phyloP scores from a whole-genome alignment of 2,113 vertebrate genomes.

The Melanotaenia duboulayi region DNA sequence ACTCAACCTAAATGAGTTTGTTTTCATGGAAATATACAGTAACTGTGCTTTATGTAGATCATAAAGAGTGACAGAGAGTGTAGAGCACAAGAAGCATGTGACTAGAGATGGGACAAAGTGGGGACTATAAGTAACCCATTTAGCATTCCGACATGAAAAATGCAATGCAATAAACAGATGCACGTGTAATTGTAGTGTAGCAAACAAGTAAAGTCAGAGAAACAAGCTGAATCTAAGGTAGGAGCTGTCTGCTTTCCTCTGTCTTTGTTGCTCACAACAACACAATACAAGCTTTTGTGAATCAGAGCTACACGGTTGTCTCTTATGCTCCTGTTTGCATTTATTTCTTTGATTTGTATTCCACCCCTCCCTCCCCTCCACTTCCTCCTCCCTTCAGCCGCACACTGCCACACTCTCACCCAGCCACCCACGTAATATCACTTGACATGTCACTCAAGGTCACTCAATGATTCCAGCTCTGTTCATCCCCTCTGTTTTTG shows the following conservation, averaged over 20 bases:
- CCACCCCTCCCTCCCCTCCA: neutral
- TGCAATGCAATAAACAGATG: constrained; percentile 13
- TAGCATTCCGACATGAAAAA: constrained; percentile 8
- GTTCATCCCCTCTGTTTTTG: constrained; percentile 71
- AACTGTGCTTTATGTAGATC: constrained; percentile 37
- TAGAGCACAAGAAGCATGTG: constrained; percentile 16
- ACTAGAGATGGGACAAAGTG: constrained; percentile 11
- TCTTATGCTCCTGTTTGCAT: constrained; percentile 12
- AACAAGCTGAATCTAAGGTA: constrained; percentile 24
- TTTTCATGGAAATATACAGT: constrained; percentile 35
- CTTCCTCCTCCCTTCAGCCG: neutral
- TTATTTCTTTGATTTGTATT: constrained; percentile 41
- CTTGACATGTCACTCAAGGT: constrained; percentile 84
- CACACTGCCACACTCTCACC: constrained; percentile 56
- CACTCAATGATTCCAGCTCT: constrained; percentile 75
- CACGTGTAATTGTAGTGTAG: neutral
- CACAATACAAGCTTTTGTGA: constrained; percentile 28
- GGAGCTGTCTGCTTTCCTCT: constrained; percentile 6
- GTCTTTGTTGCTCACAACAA: constrained; percentile 15
- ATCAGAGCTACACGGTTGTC: constrained; percentile 11
- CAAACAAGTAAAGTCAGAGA: constrained; percentile 13
- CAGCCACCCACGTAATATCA: constrained; percentile 79
- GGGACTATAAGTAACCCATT: constrained; percentile 26
- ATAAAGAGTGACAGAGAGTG: constrained; percentile 7
- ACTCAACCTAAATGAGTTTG: constrained; percentile 37